Percentiles rank a stretch among this genome's conserved stretches.
Evolutionary conservation across 1,140 invertebrate genomes (phyloP).

Genomic region (Listronotus oregonensis): DNA sequence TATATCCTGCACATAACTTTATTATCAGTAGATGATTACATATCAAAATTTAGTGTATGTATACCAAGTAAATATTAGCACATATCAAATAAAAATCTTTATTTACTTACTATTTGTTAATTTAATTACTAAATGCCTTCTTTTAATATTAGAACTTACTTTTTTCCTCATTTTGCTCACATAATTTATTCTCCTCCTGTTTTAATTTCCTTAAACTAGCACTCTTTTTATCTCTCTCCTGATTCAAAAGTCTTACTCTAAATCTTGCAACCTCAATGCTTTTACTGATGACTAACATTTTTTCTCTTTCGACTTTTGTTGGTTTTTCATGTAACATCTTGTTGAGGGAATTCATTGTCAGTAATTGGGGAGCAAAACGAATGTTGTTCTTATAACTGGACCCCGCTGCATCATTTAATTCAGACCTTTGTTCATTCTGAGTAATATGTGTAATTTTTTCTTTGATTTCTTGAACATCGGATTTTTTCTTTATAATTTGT

Average conservation of each 20-base stretch:
- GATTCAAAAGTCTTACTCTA: constrained; percentile 61
- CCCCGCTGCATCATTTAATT: too few species aligned
- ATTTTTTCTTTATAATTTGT: constrained; percentile 63
- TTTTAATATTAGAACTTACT: too few species aligned
- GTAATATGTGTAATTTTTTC: constrained; percentile 56
- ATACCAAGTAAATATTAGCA: too few species aligned
- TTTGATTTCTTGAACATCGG: constrained; percentile 61
- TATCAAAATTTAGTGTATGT: too few species aligned
- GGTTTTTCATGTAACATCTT: constrained; percentile 60
- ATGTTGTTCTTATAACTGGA: constrained; percentile 9
- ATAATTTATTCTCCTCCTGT: constrained; percentile 48
- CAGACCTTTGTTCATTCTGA: constrained; percentile 6
- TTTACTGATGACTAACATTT: constrained; percentile 58
- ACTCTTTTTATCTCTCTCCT: constrained; percentile 63
- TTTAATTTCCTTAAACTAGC: constrained; percentile 60
- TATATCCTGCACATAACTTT: too few species aligned
- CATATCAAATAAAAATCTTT: too few species aligned
- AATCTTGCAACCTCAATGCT: constrained; percentile 65
- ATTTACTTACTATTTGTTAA: too few species aligned
- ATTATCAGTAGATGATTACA: too few species aligned
- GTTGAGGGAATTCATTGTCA: constrained; percentile 60
- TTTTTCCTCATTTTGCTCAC: constrained; percentile 54
- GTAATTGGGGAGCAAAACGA: constrained; percentile 52
- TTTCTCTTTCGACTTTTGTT: constrained; percentile 58
- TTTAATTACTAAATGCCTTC: too few species aligned